These are phyloP conservation scores for Plumapathes pennacea DNA, from an alignment of 92 coral and sea anemone species.

Conservation along the genomic window DNA sequence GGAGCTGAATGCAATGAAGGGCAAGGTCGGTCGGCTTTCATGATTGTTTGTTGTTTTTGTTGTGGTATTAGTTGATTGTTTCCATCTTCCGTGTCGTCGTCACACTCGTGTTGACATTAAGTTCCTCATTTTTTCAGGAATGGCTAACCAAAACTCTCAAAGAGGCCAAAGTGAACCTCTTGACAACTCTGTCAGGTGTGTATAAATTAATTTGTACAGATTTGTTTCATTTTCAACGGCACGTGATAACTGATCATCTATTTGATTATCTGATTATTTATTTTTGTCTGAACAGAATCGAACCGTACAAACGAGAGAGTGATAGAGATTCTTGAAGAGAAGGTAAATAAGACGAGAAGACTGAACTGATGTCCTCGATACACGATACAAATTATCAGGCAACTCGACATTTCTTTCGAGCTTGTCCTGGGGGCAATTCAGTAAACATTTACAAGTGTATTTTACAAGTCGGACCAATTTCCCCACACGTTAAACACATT, in stretches of 20 bases:
- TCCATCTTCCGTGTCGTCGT: neutral
- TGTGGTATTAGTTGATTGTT: too few species aligned
- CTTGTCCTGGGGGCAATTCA: too few species aligned
- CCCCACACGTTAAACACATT: too few species aligned
- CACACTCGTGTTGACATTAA: neutral
- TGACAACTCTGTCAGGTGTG: slow-evolving; percentile 79
- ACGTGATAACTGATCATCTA: neutral
- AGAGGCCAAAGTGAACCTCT: slow-evolving; percentile 71
- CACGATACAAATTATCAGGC: too few species aligned
- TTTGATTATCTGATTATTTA: neutral
- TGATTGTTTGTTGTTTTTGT: neutral
- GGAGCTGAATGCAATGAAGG: slow-evolving; percentile 75
- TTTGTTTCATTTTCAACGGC: neutral
- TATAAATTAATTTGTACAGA: neutral
- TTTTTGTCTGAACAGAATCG: slow-evolving; percentile 38
- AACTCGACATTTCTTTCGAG: too few species aligned
- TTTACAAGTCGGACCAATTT: too few species aligned
- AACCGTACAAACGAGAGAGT: slow-evolving; percentile 63
- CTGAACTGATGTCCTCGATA: too few species aligned
- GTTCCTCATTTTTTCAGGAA: slow-evolving; percentile 52
- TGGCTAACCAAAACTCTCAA: slow-evolving; percentile 72
- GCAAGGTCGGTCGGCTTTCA: slow-evolving; percentile 62
- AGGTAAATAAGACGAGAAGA: too few species aligned
- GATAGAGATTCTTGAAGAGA: slow-evolving; percentile 75
- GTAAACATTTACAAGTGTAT: too few species aligned